Evolutionary conservation across 2,113 vertebrate species (phyloP), one percentile per base, ranked within the genome.

Genomic region (Periophthalmodon schlosseri): DNA sequence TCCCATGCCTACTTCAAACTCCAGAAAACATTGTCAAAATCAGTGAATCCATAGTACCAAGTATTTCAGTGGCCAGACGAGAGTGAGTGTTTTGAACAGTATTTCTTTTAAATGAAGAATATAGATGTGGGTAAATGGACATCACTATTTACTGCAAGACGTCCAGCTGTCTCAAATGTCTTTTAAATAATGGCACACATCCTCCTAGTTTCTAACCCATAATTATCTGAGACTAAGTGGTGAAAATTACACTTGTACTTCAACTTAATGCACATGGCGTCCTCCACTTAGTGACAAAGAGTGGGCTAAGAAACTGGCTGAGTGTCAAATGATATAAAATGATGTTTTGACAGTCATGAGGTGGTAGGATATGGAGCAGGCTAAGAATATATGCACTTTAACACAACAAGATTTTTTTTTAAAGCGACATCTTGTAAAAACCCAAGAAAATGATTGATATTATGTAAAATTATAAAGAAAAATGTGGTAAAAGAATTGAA

Each of bases 351-450:
- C 85, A 88, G 86, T 81, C 83, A 47, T 82, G 83, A 73, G 87
- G 87, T 77, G 78, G 86, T 73, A 64, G 77, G 80, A 80, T 75
- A 84, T 9, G 52, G 73, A 77, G 77, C 81, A 77, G 13, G 77
- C 86, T 72, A 61, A 86, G 84, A 92, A 91, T 89, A 91, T 89
- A 88, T 85, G 83, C 87, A 87, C 82, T 87, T 88, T 28, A 75
- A 81, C 84, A 79, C 80, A 79, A 79, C 83, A 90, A 92, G 88
- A 91, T 28, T 28, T 28, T 28, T 28, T 28, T 28, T 28, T 28
- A 28, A 28, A 28, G 28, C 1, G 3, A 28, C 28, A 44, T 44
- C 39, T 44, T 44, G 39, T 84, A 88, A 90, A 77, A 89, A 81
- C 81, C 73, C 73, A 78, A 78, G 76, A 76, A 49, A 71, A 79